Percentiles rank a stretch among this genome's conserved stretches.
Conservation (phyloP, 2,797 vertebrate species). For the Myripristis murdjan region DNA sequence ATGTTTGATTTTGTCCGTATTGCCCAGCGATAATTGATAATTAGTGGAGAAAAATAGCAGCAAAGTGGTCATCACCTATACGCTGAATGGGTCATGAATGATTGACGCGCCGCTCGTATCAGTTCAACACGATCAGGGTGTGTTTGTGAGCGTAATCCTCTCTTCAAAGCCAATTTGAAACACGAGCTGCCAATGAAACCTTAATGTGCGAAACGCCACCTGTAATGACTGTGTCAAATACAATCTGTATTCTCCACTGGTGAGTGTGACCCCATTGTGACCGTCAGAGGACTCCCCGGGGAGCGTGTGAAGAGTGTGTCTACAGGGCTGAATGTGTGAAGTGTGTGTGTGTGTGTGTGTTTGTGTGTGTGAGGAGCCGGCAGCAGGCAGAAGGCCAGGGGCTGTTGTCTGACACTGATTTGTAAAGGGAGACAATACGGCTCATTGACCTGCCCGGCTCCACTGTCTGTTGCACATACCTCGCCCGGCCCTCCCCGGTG, state of each 20-base stretch:
- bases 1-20: too few relatives aligned
- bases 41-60: too few relatives aligned
- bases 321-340: slow-evolving; percentile 55
- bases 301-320: slow-evolving; percentile 72
- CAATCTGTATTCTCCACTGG: slow-evolving; percentile 72
- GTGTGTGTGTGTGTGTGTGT: slow-evolving; percentile 58
- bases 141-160: slow-evolving; percentile 23
- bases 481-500: slow-evolving; percentile 70
- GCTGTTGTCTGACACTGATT: slow-evolving; percentile 89
- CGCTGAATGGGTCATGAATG: slow-evolving; percentile 55
- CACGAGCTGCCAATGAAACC: slow-evolving; percentile 51
- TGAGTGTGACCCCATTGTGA: slow-evolving; percentile 75
- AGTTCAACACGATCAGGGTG: slow-evolving; percentile 2
- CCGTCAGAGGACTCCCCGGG: slow-evolving; percentile 54
- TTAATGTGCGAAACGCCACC: slow-evolving; percentile 73
- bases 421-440: slow-evolving; percentile 86
- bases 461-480: slow-evolving; percentile 87
- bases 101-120: slow-evolving; percentile 72
- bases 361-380: slow-evolving; percentile 49
- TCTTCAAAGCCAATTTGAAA: slow-evolving; percentile 71
- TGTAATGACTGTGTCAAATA: slow-evolving; percentile 78
- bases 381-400: slow-evolving; percentile 84
- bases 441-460: slow-evolving; percentile 84
- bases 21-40: too few relatives aligned
- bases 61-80: neutral